phyloP scores from a whole-genome alignment of 2,888 invertebrate genomes.

The Deilephila porcellus region DNA sequence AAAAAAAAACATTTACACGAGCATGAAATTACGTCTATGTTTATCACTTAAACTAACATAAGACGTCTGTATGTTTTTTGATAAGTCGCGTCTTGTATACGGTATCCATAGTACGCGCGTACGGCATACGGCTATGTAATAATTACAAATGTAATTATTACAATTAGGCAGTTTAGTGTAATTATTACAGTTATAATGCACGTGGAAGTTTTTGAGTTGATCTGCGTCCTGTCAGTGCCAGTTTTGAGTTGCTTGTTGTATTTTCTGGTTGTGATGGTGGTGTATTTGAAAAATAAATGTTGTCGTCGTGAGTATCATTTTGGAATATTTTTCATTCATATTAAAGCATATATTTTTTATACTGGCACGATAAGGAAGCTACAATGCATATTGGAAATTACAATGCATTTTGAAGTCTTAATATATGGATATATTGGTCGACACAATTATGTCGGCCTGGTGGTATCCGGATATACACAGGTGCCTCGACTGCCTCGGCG shows the following conservation, averaged over 20 bases:
- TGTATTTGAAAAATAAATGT: slow-evolving; percentile 8
- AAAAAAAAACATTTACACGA: slow-evolving; percentile 2
- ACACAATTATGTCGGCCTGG: too few relatives aligned
- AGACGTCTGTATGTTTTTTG: not conserved
- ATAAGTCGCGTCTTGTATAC: not conserved
- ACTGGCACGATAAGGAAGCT: too few relatives aligned
- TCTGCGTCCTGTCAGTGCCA: not conserved
- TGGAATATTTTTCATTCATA: not conserved
- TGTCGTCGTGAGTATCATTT: not conserved
- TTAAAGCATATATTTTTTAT: too few relatives aligned
- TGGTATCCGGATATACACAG: too few relatives aligned
- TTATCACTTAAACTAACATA: not conserved
- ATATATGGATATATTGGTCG: too few relatives aligned
- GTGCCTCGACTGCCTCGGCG: too few relatives aligned
- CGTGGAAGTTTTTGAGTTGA: not conserved
- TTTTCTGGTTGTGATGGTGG: not conserved
- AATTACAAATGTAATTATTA: not conserved
- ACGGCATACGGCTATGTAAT: too few relatives aligned
- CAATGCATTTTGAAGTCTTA: too few relatives aligned
- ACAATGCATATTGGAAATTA: too few relatives aligned
- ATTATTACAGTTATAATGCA: not conserved
- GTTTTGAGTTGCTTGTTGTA: slow-evolving; percentile 6
- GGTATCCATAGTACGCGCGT: not conserved
- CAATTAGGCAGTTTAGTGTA: too few relatives aligned
- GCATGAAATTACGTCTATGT: not conserved